Evolutionary conservation across 2,888 invertebrate species (phyloP), one percentile per base, ranked within the genome.

Genomic region (Adelognathus sp.): DNA sequence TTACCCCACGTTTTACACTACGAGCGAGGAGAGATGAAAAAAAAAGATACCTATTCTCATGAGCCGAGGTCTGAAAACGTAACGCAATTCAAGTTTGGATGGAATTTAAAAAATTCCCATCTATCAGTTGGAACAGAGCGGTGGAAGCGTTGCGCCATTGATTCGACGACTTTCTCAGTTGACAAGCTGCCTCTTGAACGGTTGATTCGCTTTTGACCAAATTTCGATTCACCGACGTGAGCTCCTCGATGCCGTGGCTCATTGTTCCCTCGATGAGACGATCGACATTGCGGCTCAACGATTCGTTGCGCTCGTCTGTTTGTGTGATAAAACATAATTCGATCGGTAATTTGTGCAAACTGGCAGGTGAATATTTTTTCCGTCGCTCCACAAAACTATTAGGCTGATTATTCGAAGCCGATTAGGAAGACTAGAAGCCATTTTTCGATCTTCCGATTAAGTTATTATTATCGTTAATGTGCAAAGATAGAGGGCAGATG

Each of bases 231-330:
- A 88, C 84, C 33, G 83, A 81, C 9, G 83, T 87, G 75, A 91
- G 81, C 76, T 90, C 88, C 77, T 90, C 89, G 52, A 87, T 80
- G 46, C 86, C 86, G 72, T 80, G 82, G 44, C 84, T 78, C 21
- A 90, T 85, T 29, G 88, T 88, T 72, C 81, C 87, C 66, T 87
- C 86, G 31, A 84, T 84, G 70, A 88, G 81, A 83, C 89, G 87
- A 64, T 84, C 80, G 76, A 91, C 82, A 74, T 89, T 85, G 75
- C 76, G 89, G 79, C 90, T 88, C 78, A 91, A 82, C 31, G 88
- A 87, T 83, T 90, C 88, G 76, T 91, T 91, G 81, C 90, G 88
- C 79, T 91, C 91, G 80, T 87, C 90, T 90, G 77, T 83, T 81
- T 44, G 18, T 33, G 21, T 44, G 31, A 54, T 58, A 44, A 60